These are phyloP conservation scores for Grammomys surdaster DNA, from an alignment of 2,113 vertebrate genomes.

Conservation along the genomic window DNA sequence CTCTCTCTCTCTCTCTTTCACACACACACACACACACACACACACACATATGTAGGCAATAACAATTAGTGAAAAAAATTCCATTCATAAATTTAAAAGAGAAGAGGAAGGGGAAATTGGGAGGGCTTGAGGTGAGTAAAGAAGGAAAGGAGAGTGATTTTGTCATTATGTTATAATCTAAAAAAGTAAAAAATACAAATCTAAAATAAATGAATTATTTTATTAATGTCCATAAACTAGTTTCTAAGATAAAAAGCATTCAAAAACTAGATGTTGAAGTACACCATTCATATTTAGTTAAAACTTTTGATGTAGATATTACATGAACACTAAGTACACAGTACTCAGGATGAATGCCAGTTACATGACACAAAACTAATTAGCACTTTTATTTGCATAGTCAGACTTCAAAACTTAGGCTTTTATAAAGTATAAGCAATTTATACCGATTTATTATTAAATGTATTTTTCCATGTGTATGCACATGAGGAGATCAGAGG, in stretches of 20 bases:
- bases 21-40: neutral
- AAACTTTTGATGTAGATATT: neutral
- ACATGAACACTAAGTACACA: neutral
- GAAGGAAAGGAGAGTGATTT: neutral
- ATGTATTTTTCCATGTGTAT: neutral
- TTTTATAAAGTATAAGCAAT: neutral
- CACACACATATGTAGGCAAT: neutral
- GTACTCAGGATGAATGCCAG: neutral
- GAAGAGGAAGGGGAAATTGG: neutral
- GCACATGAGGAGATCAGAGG: neutral
- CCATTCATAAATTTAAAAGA: neutral
- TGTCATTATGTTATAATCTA: neutral
- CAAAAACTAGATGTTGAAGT: neutral
- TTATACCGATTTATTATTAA: neutral
- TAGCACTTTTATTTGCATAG: neutral
- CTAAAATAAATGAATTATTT: too few relatives aligned
- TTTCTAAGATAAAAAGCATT: neutral
- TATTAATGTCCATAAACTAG: neutral
- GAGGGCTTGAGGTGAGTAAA: neutral
- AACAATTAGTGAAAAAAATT: neutral
- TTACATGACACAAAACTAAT: neutral
- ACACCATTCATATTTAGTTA: neutral
- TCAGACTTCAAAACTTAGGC: rapidly evolving
- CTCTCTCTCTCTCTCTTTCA: neutral
- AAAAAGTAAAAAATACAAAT: neutral